Percentiles rank a stretch among this genome's conserved stretches.
Evolutionary conservation across 1,140 invertebrate species (phyloP).

Genomic region (Hypsibius dujardini): DNA sequence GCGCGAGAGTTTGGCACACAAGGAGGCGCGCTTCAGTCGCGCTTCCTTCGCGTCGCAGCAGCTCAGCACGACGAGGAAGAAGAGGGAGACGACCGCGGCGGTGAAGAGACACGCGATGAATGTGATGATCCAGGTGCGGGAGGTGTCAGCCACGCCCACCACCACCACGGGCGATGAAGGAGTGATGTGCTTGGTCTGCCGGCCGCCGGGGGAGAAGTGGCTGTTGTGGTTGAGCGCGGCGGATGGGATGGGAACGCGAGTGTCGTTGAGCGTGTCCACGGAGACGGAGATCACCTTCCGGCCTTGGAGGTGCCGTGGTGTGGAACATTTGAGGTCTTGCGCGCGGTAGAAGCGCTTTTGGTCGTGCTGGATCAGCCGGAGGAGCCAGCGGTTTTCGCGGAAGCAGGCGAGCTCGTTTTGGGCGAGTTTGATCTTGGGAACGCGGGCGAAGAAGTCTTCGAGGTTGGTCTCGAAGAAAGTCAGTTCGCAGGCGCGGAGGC

Average conservation of each 20-base stretch:
- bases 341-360: neutral
- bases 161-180: no score
- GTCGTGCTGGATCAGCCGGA: neutral
- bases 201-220: no score
- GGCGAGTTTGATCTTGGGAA: neutral
- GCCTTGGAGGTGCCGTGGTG: neutral
- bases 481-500: neutral
- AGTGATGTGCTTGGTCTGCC: no score
- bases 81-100: neutral
- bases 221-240: no score
- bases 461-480: neutral
- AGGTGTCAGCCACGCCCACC: neutral
- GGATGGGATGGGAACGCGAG: no score
- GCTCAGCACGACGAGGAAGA: neutral
- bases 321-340: constrained; percentile 1
- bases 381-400: neutral
- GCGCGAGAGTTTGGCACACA: neutral
- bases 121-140: neutral
- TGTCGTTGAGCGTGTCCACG: neutral
- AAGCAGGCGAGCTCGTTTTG: neutral
- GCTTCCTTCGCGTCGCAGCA: neutral
- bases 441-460: neutral
- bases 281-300: neutral
- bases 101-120: neutral
- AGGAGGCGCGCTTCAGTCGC: neutral